These are phyloP conservation scores for Echinops telfairi DNA, from an alignment of 2,113 vertebrate genomes.

Conservation along the genomic window DNA sequence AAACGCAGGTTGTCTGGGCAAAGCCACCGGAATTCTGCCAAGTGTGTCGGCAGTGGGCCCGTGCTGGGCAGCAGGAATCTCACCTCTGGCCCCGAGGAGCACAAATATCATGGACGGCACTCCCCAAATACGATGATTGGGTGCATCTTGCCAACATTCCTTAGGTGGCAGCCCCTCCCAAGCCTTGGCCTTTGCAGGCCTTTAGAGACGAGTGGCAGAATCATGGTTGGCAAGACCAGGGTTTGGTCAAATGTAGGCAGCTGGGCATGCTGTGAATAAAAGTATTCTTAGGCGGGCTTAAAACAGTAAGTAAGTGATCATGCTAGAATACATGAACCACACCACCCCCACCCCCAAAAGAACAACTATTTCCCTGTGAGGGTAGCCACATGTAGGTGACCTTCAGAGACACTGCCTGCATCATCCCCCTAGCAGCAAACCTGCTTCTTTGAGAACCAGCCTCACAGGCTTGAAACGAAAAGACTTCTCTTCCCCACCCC, in stretches of 20 bases:
- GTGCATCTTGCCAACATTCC: background rate
- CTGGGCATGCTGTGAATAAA: background rate
- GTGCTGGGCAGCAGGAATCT: background rate
- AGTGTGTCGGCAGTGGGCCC: background rate
- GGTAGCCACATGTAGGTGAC: background rate
- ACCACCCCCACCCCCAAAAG: background rate
- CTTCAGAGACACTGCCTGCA: background rate
- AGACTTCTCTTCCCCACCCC: background rate
- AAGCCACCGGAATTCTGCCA: background rate
- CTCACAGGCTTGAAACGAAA: background rate
- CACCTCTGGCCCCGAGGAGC: background rate
- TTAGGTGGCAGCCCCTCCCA: background rate
- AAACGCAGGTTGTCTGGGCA: background rate
- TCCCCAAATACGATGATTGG: background rate
- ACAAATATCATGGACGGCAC: background rate
- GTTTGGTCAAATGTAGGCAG: conserved; percentile 9
- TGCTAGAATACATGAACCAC: background rate
- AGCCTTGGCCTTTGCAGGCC: background rate
- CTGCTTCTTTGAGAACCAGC: background rate
- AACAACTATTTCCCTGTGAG: background rate
- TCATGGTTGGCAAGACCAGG: background rate
- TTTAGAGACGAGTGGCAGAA: background rate
- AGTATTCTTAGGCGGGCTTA: background rate
- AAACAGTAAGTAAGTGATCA: background rate
- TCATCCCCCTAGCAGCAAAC: background rate